phyloP scores from a whole-genome alignment of 2,888 invertebrate genomes.

The Caenorhabditis angaria region DNA sequence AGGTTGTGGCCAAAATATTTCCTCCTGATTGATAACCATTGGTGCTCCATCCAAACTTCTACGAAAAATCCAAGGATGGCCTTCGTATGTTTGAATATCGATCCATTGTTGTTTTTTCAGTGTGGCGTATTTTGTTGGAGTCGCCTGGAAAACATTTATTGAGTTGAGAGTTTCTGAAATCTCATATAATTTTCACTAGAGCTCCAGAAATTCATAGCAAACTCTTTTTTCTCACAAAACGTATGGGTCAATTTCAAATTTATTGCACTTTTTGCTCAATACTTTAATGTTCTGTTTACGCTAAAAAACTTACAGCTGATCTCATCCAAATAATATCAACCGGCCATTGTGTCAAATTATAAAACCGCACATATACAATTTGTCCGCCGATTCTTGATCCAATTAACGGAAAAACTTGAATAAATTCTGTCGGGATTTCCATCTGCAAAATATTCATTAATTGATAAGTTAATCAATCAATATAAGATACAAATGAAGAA shows the following conservation, averaged over 20 bases:
- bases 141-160: conserved; percentile 15
- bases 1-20: conserved; percentile 21
- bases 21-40: conserved; percentile 17
- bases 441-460: neutral
- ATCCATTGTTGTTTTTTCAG: conserved; percentile 16
- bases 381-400: neutral
- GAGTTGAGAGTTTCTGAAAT: too few relatives aligned
- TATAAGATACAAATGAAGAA: neutral
- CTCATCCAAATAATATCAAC: conserved; percentile 38
- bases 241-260: neutral
- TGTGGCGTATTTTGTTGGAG: conserved; percentile 24
- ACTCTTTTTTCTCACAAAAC: too few relatives aligned
- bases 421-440: neutral
- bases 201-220: too few relatives aligned
- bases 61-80: conserved; percentile 32
- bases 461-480: neutral
- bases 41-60: conserved; percentile 17
- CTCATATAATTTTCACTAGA: too few relatives aligned
- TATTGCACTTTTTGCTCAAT: neutral
- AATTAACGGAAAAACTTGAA: neutral
- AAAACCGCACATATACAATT: conserved; percentile 18
- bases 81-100: conserved; percentile 26
- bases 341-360: conserved; percentile 10
- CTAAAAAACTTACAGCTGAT: conserved; percentile 6
- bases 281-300: neutral